Conservation (phyloP, 2,888 invertebrate species). For the Cryptophagus acutangulus region DNA sequence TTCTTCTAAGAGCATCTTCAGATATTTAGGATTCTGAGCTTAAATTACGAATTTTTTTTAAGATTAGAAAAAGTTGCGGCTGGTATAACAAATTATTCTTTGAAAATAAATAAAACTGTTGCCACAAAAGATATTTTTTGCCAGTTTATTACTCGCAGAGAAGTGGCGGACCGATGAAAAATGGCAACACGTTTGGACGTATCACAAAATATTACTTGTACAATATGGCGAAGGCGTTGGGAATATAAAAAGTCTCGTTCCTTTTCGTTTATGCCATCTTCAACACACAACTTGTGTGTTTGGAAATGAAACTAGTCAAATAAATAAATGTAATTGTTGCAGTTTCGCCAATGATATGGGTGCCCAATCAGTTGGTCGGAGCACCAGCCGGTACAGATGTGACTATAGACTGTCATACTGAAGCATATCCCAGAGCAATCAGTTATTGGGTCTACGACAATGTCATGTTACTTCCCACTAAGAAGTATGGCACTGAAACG, state of each 20-base stretch:
- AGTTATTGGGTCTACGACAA: slow-evolving; percentile 90
- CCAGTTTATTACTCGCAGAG: slow-evolving; percentile 28
- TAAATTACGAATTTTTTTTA: too few relatives aligned
- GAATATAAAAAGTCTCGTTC: slow-evolving; percentile 16
- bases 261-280: too few relatives aligned
- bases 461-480: slow-evolving; percentile 83
- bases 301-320: too few relatives aligned
- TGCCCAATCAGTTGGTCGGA: slow-evolving; percentile 88
- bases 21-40: too few relatives aligned
- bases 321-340: slow-evolving; percentile 40
- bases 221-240: slow-evolving; percentile 32
- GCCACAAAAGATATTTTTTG: slow-evolving; percentile 27
- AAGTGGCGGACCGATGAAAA: slow-evolving; percentile 36
- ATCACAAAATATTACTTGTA: slow-evolving; percentile 39
- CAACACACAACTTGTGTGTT: too few relatives aligned
- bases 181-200: slow-evolving; percentile 36
- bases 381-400: slow-evolving; percentile 88
- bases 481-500: slow-evolving; percentile 79
- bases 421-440: slow-evolving; percentile 87
- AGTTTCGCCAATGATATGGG: slow-evolving; percentile 94
- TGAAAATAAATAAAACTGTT: slow-evolving; percentile 6
- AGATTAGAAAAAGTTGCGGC: too few relatives aligned
- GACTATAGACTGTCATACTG: slow-evolving; percentile 88
- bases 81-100: too few relatives aligned
- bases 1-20: too few relatives aligned